A percentile compares a stretch with the other conserved stretches of the same genome.
Conservation (phyloP, 2,888 invertebrate species). For the Sphinx pinastri region DNA sequence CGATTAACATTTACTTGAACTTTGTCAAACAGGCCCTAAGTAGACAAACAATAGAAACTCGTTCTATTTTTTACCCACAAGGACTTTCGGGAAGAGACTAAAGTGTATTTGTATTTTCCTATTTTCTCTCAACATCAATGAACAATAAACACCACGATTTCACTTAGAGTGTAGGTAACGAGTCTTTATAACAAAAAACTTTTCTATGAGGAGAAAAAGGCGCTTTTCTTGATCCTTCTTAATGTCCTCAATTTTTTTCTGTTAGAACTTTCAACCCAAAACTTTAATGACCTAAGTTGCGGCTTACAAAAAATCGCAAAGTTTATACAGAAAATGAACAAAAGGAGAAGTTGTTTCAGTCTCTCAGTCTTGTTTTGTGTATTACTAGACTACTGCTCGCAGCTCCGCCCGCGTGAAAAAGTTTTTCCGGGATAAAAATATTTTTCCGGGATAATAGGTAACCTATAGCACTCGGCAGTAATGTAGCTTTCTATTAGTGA, state of each 20-base stretch:
- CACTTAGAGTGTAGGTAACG: neutral
- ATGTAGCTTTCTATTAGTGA: too few relatives aligned
- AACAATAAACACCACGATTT: neutral
- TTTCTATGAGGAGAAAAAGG: neutral
- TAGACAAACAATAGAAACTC: neutral
- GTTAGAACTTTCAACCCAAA: constrained; percentile 18
- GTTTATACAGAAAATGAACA: constrained; percentile 10
- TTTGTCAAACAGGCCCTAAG: too few relatives aligned
- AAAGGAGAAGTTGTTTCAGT: neutral
- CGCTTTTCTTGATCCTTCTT: constrained; percentile 14
- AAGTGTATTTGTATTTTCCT: too few relatives aligned
- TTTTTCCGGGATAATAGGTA: too few relatives aligned
- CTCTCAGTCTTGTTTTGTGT: neutral
- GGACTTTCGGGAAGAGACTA: too few relatives aligned
- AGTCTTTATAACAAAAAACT: neutral
- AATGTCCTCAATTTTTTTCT: constrained; percentile 12
- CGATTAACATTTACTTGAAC: too few relatives aligned
- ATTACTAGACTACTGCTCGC: too few relatives aligned
- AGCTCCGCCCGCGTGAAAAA: too few relatives aligned
- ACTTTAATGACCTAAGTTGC: constrained; percentile 22
- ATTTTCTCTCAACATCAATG: too few relatives aligned
- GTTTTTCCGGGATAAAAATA: too few relatives aligned
- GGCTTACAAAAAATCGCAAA: constrained; percentile 15
- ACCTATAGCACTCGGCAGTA: too few relatives aligned
- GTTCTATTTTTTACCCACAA: too few relatives aligned